Base-by-base conservation (phyloP, 2,888 invertebrate species). In the Priapulus caudatus region DNA sequence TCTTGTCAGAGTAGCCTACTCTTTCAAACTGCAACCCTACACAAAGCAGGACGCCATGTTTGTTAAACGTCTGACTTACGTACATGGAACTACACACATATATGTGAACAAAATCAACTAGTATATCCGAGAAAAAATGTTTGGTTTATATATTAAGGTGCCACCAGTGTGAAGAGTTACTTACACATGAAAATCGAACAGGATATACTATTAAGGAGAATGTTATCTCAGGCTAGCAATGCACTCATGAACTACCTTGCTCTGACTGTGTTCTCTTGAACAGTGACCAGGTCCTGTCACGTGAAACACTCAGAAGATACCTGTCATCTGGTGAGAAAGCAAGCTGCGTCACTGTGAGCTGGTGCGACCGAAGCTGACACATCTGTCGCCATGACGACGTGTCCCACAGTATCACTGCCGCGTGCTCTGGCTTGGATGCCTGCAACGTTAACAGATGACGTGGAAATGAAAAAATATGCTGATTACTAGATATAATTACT, bases 311-410 rank as follows among this genome's bases (percentile, higher is more conserved):
- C 0, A 98, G 72, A 3, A 98, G 73, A 56, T 77, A 79, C 15
- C 74, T 74, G 46, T 84, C 84, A 72, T 86, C 77, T 0, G 86
- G 86, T 1, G 91, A 91, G 76, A 98, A 98, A 20, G 81, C 79
- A 61, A 97, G 76, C 68, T 92, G 91, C 0, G 90, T 92, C 0
- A 98, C 86, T 0, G 97, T 97, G 54, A 97, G 75, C 50, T 81
- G 80, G 70, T 95, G 93, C 1, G 83, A 83, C 0, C 73, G 60
- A 0, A 93, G 76, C 61, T 80, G 81, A 62, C 85, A 83, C 47
- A 81, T 69, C 45, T 65, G 67, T 54, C 64, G 64, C 71, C 72
- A 73, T n/a, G 65, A 63, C 15, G 72, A 67, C 0, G 86, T 83
- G 63, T 84, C 81, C 97, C 97, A 98, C 52, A 97, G 66, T 56